Evolutionary conservation across 2,888 invertebrate species (phyloP).

Genomic region (Nineta flava): DNA sequence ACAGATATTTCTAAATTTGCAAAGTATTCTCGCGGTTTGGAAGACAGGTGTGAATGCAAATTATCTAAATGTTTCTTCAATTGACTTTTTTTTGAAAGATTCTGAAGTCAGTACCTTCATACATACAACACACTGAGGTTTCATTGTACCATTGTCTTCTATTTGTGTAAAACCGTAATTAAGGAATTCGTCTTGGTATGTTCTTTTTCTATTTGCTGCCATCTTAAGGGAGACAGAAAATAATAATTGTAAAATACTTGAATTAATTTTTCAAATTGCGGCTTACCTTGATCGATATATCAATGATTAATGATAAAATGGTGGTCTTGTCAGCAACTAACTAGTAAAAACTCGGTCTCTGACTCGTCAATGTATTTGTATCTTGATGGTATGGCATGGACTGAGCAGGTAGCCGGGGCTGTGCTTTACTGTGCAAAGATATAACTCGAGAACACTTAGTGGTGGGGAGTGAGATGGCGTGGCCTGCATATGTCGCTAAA

Average conservation of each 20-base stretch:
- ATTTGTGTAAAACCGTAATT: constrained; percentile 14
- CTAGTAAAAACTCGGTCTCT: constrained; percentile 11
- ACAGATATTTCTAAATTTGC: constrained; percentile 14
- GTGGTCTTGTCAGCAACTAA: neutral
- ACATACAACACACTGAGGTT: constrained; percentile 15
- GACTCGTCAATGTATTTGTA: constrained; percentile 10
- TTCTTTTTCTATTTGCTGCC: constrained; percentile 13
- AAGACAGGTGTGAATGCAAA: constrained; percentile 12
- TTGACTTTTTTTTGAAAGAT: constrained; percentile 15
- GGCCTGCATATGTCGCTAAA: neutral
- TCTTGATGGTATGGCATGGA: constrained; percentile 10
- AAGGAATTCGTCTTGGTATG: constrained; percentile 13
- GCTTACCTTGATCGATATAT: constrained; percentile 14
- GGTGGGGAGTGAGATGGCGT: constrained; percentile 8
- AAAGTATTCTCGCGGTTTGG: constrained; percentile 15
- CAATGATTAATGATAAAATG: constrained; percentile 10
- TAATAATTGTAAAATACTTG: constrained; percentile 13
- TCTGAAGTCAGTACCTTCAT: constrained; percentile 15
- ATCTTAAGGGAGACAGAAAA: constrained; percentile 12
- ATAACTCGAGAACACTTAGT: constrained; percentile 9
- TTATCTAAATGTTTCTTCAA: constrained; percentile 12
- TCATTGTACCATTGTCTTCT: constrained; percentile 13
- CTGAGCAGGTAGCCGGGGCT: constrained; percentile 10
- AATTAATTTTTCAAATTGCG: constrained; percentile 13
- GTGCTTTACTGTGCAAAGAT: too few relatives aligned